Percentiles rank a stretch among this genome's conserved stretches.
phyloP scores from a whole-genome alignment of 2,113 vertebrate species.

The Philantomba maxwellii region DNA sequence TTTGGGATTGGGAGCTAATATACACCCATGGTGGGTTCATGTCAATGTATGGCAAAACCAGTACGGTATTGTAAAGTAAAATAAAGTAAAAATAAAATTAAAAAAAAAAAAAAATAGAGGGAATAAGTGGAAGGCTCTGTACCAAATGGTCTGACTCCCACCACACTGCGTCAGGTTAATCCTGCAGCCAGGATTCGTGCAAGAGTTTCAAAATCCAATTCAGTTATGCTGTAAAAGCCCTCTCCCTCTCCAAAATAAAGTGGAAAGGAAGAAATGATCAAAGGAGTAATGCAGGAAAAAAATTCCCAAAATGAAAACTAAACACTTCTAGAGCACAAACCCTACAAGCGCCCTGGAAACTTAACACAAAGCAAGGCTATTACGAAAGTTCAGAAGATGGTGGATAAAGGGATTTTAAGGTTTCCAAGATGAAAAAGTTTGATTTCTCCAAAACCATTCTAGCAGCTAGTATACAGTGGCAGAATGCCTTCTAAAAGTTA shows the following conservation, averaged over 20 bases:
- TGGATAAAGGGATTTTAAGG: neutral
- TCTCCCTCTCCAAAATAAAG: neutral
- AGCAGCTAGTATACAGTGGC: neutral
- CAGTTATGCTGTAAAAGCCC: neutral
- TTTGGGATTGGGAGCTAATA: too few species aligned
- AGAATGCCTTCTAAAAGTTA: neutral
- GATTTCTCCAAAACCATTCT: neutral
- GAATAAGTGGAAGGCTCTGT: neutral
- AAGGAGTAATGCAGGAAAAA: neutral
- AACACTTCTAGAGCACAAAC: neutral
- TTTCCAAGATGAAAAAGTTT: neutral
- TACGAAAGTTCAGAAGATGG: neutral
- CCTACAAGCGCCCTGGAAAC: neutral
- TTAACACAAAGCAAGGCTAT: neutral
- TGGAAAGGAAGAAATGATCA: neutral
- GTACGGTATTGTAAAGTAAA: too few species aligned
- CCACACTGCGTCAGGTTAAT: too few species aligned
- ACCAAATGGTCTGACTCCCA: neutral
- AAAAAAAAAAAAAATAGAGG: neutral
- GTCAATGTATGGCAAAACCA: too few species aligned
- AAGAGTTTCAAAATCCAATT: neutral
- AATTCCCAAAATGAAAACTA: neutral
- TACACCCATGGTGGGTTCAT: too few species aligned
- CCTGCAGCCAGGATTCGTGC: neutral
- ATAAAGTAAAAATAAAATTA: too few species aligned